Conservation (phyloP, 1,140 invertebrate species). For the silkworm (Bombyx mori) region ASM3026992v2 NC_085111.1:5584001-5584500, state of each 20-base stretch:
- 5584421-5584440: not conserved
- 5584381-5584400: constrained; percentile 78
- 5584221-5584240: constrained; percentile 41
- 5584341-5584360: constrained; percentile 85
- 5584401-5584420: constrained; percentile 79
- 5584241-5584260: constrained; percentile 77
- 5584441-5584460: not conserved
- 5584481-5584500: too few species aligned
- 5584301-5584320: constrained; percentile 78
- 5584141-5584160: constrained; percentile 81
- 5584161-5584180: constrained; percentile 91
- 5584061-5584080: constrained; percentile 37
- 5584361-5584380: constrained; percentile 77
- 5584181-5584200: constrained; percentile 86
- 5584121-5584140: constrained; percentile 73
- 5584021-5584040: too few species aligned
- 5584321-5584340: constrained; percentile 83
- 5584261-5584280: constrained; percentile 75
- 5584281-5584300: constrained; percentile 75
- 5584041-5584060: too few species aligned
- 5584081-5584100: constrained; percentile 13
- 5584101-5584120: constrained; percentile 18
- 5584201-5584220: constrained; percentile 79
- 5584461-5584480: too few species aligned
- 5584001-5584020: too few species aligned